phyloP scores from a whole-genome alignment of 2,113 vertebrate species.

The Lasiurus cinereus region DNA sequence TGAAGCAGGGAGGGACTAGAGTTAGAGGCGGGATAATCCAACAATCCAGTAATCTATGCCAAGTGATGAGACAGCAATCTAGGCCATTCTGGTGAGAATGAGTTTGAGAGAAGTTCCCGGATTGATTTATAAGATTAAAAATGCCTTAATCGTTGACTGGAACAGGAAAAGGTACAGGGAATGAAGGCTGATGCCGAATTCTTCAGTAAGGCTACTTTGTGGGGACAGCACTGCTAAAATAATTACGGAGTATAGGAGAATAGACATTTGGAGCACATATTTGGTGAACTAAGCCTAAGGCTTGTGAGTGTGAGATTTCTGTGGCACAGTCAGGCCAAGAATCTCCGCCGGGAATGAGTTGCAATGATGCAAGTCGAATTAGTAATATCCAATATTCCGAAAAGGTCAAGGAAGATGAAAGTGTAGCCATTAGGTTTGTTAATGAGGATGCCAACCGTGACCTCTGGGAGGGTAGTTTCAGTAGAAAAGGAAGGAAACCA shows the following conservation, averaged over 20 bases:
- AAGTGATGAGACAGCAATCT: background rate
- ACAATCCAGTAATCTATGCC: background rate
- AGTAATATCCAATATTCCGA: background rate
- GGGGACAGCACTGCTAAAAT: background rate
- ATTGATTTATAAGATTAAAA: background rate
- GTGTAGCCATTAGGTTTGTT: background rate
- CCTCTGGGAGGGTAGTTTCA: background rate
- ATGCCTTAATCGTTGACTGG: background rate
- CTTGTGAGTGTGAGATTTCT: background rate
- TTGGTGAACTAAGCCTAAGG: background rate
- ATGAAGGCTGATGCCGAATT: background rate
- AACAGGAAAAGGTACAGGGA: background rate
- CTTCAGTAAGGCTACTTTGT: background rate
- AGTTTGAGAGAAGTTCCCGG: background rate
- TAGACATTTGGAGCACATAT: background rate
- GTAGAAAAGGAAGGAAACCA: background rate
- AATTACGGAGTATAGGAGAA: background rate
- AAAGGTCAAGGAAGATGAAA: background rate
- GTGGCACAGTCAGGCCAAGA: background rate
- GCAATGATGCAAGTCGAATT: background rate
- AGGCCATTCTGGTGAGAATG: background rate
- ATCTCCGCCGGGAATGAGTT: constrained; percentile 1
- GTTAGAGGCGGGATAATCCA: background rate
- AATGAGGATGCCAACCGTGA: background rate
- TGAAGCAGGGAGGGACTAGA: background rate